These are phyloP conservation scores for Temnothorax unifasciatus DNA, from an alignment of 2,888 invertebrate species.

Conservation along the genomic window DNA sequence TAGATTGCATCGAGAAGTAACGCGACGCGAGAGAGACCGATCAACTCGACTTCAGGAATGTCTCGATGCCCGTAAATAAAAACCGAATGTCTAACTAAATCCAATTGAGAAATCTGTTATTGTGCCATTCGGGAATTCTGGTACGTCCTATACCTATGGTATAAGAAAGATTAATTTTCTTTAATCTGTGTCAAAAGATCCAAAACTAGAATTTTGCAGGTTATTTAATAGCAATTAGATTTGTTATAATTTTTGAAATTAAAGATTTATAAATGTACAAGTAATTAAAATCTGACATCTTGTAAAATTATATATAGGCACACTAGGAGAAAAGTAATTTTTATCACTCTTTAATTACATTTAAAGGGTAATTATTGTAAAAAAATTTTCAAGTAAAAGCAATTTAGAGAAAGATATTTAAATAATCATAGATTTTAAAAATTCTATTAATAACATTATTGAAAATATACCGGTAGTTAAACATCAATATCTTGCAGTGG, in stretches of 20 bases:
- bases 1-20: conserved; percentile 68
- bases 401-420: neutral
- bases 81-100: neutral
- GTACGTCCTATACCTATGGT: neutral
- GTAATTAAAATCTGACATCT: too few species aligned
- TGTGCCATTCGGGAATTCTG: neutral
- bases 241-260: neutral
- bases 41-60: neutral
- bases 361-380: too few species aligned
- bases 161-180: neutral
- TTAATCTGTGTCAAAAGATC: neutral
- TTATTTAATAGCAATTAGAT: too few species aligned
- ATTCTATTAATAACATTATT: neutral
- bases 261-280: too few species aligned
- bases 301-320: too few species aligned
- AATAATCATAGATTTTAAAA: neutral
- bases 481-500: neutral
- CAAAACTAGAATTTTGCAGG: neutral
- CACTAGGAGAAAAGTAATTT: too few species aligned
- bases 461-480: neutral
- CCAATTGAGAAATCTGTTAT: conserved; percentile 13
- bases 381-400: neutral
- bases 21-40: conserved; percentile 50
- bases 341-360: too few species aligned
- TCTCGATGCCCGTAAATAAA: conserved; percentile 12